Percentiles rank a stretch among this genome's conserved stretches.
Conservation (phyloP, 1,140 invertebrate genomes). For the Panagrolaimus sp. region DNA sequence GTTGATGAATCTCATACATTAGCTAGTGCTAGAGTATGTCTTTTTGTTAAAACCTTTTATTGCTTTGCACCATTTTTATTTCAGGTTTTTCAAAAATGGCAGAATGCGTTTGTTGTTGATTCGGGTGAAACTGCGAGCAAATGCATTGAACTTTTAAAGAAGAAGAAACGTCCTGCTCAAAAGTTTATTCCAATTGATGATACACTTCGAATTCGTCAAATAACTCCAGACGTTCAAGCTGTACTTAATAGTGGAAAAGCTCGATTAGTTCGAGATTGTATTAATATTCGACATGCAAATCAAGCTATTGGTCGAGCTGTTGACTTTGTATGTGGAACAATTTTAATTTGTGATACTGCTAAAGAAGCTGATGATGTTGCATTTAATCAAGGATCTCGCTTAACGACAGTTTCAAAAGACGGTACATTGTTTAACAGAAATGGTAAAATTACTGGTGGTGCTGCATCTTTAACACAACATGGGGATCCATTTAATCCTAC, state of each 20-base stretch:
- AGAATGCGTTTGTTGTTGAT: slow-evolving; percentile 5
- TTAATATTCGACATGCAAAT: too few relatives aligned
- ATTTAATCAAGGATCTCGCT: neutral
- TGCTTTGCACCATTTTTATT: neutral
- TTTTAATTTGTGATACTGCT: neutral
- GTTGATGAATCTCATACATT: neutral
- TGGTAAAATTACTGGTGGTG: neutral
- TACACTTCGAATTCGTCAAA: too few relatives aligned
- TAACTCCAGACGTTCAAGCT: too few relatives aligned
- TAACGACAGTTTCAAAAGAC: neutral
- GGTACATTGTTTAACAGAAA: neutral
- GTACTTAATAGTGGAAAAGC: too few relatives aligned
- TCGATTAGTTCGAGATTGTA: too few relatives aligned
- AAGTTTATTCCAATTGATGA: neutral
- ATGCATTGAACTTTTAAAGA: neutral
- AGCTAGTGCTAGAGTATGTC: neutral
- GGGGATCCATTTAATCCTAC: too few relatives aligned
- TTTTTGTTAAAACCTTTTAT: neutral
- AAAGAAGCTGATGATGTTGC: neutral
- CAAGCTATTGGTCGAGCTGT: too few relatives aligned
- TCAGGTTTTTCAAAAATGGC: neutral
- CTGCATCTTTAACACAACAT: too few relatives aligned
- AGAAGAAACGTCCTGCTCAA: neutral
- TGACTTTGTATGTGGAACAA: neutral
- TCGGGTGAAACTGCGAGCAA: neutral